A percentile compares a stretch with the other conserved stretches of the same genome.
These are phyloP conservation scores for Exephanes ischioxanthus DNA, from an alignment of 2,888 invertebrate species.

Conservation along the genomic window DNA sequence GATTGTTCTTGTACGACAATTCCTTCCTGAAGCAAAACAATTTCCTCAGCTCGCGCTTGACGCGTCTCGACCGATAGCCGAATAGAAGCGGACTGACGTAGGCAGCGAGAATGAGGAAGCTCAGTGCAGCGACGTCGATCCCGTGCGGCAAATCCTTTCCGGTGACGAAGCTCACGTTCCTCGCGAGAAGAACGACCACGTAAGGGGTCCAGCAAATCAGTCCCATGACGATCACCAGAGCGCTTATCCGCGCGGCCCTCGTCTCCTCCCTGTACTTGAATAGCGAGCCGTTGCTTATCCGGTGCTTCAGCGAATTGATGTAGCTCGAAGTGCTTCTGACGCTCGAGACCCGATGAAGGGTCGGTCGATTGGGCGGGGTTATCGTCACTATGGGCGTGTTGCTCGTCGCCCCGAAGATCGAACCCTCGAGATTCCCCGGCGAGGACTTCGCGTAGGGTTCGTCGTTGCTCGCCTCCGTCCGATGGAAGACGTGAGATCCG, in stretches of 20 bases:
- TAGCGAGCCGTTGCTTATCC: constrained; percentile 93
- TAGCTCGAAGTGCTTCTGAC: constrained; percentile 87
- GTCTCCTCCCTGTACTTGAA: constrained; percentile 95
- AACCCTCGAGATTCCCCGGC: constrained; percentile 45
- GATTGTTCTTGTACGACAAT: constrained; percentile 83
- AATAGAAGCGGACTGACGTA: constrained; percentile 91
- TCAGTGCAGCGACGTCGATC: constrained; percentile 77
- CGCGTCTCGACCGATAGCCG: constrained; percentile 90
- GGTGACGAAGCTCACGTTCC: constrained; percentile 82
- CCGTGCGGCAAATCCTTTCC: constrained; percentile 69
- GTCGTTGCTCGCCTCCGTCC: constrained; percentile 37
- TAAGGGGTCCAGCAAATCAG: constrained; percentile 87
- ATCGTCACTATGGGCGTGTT: constrained; percentile 85
- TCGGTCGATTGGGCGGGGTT: constrained; percentile 84
- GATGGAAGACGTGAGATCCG: background rate
- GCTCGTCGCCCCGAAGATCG: constrained; percentile 77
- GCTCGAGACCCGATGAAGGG: constrained; percentile 84
- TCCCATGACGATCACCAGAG: constrained; percentile 91
- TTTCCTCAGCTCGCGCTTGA: constrained; percentile 87
- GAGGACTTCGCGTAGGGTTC: constrained; percentile 45
- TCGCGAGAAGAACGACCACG: constrained; percentile 84
- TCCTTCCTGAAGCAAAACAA: constrained; percentile 85
- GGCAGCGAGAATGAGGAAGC: constrained; percentile 87
- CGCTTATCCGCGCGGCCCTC: constrained; percentile 94
- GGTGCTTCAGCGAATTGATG: constrained; percentile 91